phyloP scores from a whole-genome alignment of 2,888 invertebrate species.

The Morpho achilles region DNA sequence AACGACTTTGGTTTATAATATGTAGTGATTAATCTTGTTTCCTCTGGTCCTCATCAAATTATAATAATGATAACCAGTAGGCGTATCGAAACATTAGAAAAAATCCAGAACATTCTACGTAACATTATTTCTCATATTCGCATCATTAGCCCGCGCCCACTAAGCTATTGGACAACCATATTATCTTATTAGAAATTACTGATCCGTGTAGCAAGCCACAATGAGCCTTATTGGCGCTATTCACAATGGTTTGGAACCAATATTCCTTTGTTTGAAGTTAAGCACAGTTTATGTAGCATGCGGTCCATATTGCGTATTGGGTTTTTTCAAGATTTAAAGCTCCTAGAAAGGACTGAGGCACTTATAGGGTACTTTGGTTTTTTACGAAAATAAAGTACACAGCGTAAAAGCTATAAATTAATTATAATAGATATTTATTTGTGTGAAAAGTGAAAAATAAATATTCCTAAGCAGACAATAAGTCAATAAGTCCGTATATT shows the following conservation, averaged over 20 bases:
- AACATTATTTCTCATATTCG: slow-evolving; percentile 40
- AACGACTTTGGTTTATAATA: no score
- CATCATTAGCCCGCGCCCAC: slow-evolving; percentile 41
- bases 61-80: no score
- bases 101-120: slow-evolving; percentile 7
- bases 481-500: no score
- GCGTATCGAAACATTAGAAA: not conserved
- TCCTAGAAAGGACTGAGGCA: not conserved
- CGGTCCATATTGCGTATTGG: slow-evolving; percentile 36
- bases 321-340: slow-evolving; percentile 19
- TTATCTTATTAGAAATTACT: slow-evolving; percentile 66
- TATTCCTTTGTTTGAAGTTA: slow-evolving; percentile 39
- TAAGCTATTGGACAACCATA: slow-evolving; percentile 53
- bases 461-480: no score
- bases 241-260: slow-evolving; percentile 32
- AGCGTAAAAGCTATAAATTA: no score
- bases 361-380: no score
- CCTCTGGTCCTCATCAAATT: no score
- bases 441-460: no score
- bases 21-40: no score
- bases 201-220: slow-evolving; percentile 33
- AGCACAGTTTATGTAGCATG: slow-evolving; percentile 49
- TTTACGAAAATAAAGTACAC: no score
- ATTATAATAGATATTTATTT: no score
- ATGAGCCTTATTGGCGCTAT: slow-evolving; percentile 33